Base-by-base conservation (phyloP, 2,113 vertebrate genomes). In the Varanus salvator region DNA sequence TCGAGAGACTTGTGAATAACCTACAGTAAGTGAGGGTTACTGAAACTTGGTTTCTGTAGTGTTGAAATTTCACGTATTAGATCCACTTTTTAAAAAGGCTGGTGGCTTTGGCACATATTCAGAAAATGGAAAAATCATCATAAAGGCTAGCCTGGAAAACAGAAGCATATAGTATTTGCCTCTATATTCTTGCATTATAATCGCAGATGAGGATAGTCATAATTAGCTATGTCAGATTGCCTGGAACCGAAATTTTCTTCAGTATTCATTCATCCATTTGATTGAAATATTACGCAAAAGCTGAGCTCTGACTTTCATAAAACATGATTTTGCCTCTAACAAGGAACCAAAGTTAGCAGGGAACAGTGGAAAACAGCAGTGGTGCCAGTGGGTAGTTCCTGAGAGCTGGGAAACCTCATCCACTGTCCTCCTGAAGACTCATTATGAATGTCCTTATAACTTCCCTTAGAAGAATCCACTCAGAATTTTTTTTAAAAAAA, bases 71-170 rank as follows among this genome's bases (percentile, higher is more conserved):
- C 76, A 48, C n/a, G 87, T 27, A 86, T 91, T 86, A 85, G 80
- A 64, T 85, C 4, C 84, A 5, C 3, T 17, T 84, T 84, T 92
- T 85, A 77, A 78, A 44, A 92, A 93, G 80, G 54, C 0, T 6
- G 81, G 90, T 60, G 83, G 92, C 84, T 50, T 76, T 0, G 9
- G 89, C 88, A 91, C 54, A 7, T 3, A 23, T 84, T 87, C 85
- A 92, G 76, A 93, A 95, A 38, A 85, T 80, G 84, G 83, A 74
- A 66, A 88, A 17, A 0, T 87, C 87, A 87, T 84, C 57, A n/a
- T 81, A 90, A 92, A 81, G 69, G 69, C 57, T 93, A 85, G 77
- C 87, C 69, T 0, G 54, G 87, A 72, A 94, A 86, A 91, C 88
- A 93, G 80, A 44, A 88, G 85, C 69, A 19, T 75, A 85, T 44